Evolutionary conservation across 1,140 invertebrate genomes (phyloP), one percentile per base, ranked within the genome.

Genomic region (Bombyx mandarina): DNA sequence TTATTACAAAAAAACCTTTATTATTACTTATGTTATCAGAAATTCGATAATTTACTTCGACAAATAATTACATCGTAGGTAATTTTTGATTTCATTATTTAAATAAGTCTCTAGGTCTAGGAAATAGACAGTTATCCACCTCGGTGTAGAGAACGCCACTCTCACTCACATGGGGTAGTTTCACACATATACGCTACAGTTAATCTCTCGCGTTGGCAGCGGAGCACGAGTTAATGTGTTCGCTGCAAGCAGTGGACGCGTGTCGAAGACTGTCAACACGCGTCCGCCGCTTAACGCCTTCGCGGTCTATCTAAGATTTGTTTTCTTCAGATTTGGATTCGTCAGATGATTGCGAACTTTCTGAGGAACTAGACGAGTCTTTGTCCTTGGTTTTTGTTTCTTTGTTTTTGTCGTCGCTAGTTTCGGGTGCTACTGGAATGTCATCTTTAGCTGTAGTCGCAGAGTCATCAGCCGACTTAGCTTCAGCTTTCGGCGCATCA

Each of bases 1-100:
- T 68, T 58, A 63, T 74, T 79, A 73, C 75, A 81, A 82, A 79
- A 18, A 79, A 75, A 79, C 70, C 71, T 82, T 76, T 80, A 80
- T 71, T 79, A 78, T 86, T 84, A 84, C 82, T 83, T 83, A 86
- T 73, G 79, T 71, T 86, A 86, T 75, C 77, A 62, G 78, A 82
- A 82, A 84, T 86, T 86, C 81, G 79, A 80, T 86, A 85, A 83
- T 83, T 86, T 85, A 83, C 70, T 83, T 74, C 74, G 71, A 76
- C 73, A 71, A 76, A 78, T 83, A 83, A 85, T 83, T 86, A 86
- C 83, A 86, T 79, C 79, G 63, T 75, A 80, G 75, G 74, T 79
- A 79, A 81, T 79, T 85, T 73, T 78, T 69, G 71, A 69, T 75
- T 77, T 71, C 65, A 72, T 73, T 84, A 83, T 81, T 84, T 83